Conservation (phyloP, 2,797 vertebrate genomes). For the Gymnoscopelus braueri region DNA sequence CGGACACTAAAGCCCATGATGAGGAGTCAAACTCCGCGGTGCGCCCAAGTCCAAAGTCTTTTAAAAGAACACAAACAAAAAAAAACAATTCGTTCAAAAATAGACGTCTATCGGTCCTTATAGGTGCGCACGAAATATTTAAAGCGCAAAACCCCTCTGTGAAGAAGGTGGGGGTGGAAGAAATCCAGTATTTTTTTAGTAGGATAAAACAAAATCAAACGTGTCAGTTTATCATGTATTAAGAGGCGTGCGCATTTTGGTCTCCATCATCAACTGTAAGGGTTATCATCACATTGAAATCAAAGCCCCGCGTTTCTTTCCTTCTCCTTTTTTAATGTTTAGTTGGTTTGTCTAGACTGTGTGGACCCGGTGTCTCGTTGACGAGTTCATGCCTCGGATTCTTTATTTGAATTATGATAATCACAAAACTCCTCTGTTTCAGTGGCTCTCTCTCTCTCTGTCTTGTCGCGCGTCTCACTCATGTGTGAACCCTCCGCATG, state of each 20-base stretch:
- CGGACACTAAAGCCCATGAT: constrained; percentile 85
- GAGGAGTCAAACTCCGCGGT: constrained; percentile 70
- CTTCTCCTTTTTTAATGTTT: constrained; percentile 34
- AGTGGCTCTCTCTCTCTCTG: constrained; percentile 36
- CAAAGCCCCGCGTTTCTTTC: constrained; percentile 28
- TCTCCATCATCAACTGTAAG: constrained; percentile 46
- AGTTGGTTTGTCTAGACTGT: constrained; percentile 43
- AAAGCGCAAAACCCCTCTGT: constrained; percentile 22
- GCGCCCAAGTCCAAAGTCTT: constrained; percentile 67
- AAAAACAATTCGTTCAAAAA: constrained; percentile 31
- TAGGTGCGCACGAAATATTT: constrained; percentile 30
- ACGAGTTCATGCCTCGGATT: constrained; percentile 67
- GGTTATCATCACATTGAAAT: constrained; percentile 61
- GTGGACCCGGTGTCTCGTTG: constrained; percentile 53
- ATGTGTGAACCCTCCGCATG: constrained; percentile 49
- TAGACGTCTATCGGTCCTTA: constrained; percentile 20
- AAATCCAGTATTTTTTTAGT: constrained; percentile 54
- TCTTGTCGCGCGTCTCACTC: constrained; percentile 54
- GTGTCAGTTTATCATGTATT: constrained; percentile 47
- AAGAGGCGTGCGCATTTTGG: constrained; percentile 42
- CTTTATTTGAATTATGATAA: constrained; percentile 17
- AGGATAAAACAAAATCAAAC: constrained; percentile 45
- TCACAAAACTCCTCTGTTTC: constrained; percentile 52
- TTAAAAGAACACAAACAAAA: constrained; percentile 14
- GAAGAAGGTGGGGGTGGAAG: constrained; percentile 10